These are phyloP conservation scores for Procavia capensis DNA, from an alignment of 2,113 vertebrate genomes.

Conservation along the genomic window DNA sequence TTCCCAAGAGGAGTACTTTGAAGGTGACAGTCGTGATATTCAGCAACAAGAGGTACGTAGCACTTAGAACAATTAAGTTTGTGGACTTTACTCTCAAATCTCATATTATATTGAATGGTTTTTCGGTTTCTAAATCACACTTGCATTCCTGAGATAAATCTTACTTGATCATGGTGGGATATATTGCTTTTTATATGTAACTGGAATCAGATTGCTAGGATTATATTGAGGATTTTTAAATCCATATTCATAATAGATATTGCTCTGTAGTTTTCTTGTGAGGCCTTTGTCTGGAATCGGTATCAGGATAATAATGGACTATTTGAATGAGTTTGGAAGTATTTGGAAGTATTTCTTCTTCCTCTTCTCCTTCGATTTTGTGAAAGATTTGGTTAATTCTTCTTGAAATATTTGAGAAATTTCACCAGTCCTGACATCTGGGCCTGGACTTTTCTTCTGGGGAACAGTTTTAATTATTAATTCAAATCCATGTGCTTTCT, in stretches of 20 bases:
- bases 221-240: background rate
- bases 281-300: background rate
- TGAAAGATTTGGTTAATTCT: background rate
- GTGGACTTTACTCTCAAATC: too few species aligned
- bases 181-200: too few species aligned
- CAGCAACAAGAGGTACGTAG: too few species aligned
- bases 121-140: background rate
- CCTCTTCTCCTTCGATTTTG: background rate
- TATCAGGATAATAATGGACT: background rate
- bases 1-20: too few species aligned
- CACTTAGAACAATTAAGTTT: too few species aligned
- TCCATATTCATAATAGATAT: too few species aligned
- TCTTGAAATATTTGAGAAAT: background rate
- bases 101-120: background rate
- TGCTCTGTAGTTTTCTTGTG: background rate
- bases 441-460: background rate
- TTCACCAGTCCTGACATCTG: background rate
- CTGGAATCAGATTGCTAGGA: background rate
- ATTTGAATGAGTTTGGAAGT: background rate
- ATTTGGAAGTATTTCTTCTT: background rate
- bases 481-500: background rate
- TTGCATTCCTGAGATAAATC: background rate
- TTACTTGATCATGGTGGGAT: too few species aligned
- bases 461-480: background rate
- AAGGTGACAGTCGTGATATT: too few species aligned